Percentiles rank a stretch among this genome's conserved stretches.
phyloP scores from a whole-genome alignment of 1,140 invertebrate genomes.

The Sycophaga agraensis region DNA sequence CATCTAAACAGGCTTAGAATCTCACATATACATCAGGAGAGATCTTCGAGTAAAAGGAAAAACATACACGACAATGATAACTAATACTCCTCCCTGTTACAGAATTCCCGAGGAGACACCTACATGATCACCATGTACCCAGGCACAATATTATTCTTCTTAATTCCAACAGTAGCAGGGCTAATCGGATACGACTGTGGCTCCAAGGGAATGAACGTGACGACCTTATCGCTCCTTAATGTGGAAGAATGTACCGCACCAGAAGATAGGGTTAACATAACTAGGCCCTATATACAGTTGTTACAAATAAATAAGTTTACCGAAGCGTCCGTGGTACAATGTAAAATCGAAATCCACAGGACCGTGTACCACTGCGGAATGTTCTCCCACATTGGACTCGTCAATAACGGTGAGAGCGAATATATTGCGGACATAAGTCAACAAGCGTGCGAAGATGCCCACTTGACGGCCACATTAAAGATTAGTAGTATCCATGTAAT shows the following conservation, averaged over 20 bases:
- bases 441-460: too few relatives aligned
- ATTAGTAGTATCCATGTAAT: neutral
- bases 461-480: too few relatives aligned
- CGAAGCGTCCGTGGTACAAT: neutral
- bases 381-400: neutral
- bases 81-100: neutral
- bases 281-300: too few relatives aligned
- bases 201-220: neutral
- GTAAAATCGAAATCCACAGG: neutral
- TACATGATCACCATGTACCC: too few relatives aligned
- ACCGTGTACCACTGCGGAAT: too few relatives aligned
- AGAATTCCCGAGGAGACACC: too few relatives aligned
- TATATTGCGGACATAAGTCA: neutral
- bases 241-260: neutral
- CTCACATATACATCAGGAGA: constrained; percentile 1
- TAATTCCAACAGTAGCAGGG: neutral
- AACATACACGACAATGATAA: too few relatives aligned
- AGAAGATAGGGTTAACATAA: neutral
- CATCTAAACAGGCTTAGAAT: neutral
- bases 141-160: too few relatives aligned
- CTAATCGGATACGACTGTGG: neutral
- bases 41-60: too few relatives aligned
- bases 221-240: neutral
- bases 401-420: neutral
- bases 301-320: neutral